phyloP scores from a whole-genome alignment of 37 sponge, comb jelly and placozoan genomes.

The Geodia barretti region DNA sequence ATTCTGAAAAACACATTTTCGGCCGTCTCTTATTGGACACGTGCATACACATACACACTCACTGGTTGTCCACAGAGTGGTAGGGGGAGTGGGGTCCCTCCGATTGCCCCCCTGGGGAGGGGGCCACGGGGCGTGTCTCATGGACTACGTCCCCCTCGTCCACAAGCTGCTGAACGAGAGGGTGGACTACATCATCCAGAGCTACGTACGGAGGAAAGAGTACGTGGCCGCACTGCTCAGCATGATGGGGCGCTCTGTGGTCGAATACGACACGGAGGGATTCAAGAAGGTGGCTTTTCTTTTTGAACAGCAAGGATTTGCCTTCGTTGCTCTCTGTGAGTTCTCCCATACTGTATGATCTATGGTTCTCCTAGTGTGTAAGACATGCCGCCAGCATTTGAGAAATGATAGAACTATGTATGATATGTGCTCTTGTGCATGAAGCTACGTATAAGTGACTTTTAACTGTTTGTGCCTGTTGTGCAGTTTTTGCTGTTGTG shows the following conservation, averaged over 20 bases:
- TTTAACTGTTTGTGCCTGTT: too few relatives aligned
- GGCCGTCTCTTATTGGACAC: too few relatives aligned
- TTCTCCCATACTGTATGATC: too few relatives aligned
- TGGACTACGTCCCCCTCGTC: conserved; percentile 81
- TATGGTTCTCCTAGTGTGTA: too few relatives aligned
- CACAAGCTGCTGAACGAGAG: conserved; percentile 53
- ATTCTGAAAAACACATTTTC: too few relatives aligned
- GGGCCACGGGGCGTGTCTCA: conserved; percentile 53
- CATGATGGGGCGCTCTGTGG: conserved; percentile 55
- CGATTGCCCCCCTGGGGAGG: conserved; percentile 66
- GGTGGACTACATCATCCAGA: conserved; percentile 46
- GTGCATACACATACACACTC: too few relatives aligned
- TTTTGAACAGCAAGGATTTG: conserved; percentile 73
- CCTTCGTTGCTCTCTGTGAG: conserved; percentile 54
- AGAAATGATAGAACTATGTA: too few relatives aligned
- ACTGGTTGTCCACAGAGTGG: background rate
- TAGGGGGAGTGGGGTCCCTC: conserved; percentile 8
- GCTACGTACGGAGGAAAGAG: conserved; percentile 66
- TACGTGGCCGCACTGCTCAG: conserved; percentile 60
- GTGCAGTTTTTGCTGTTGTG: too few relatives aligned
- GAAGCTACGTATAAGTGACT: too few relatives aligned
- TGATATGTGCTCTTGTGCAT: too few relatives aligned
- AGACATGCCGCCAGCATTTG: too few relatives aligned
- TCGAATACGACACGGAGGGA: conserved; percentile 83
- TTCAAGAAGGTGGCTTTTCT: conserved; percentile 69